A percentile compares a stretch with the other conserved stretches of the same genome.
These are phyloP conservation scores for Malurus cyaneus DNA, from an alignment of 2,113 vertebrate genomes.

Conservation along the genomic window DNA sequence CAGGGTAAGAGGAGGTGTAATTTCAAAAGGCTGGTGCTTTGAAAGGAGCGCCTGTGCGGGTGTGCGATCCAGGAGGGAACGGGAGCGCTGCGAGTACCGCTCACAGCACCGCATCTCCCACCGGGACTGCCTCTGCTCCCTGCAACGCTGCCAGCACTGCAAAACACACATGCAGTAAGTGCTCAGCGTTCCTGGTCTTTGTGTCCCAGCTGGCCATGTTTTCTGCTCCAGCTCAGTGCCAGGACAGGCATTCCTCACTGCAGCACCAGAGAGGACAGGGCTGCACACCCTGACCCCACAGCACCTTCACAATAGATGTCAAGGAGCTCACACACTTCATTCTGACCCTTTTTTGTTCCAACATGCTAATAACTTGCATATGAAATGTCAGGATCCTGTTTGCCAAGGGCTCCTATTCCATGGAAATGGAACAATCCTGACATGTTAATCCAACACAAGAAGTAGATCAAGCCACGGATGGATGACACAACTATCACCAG, in stretches of 20 bases:
- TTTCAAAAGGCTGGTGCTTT: not conserved
- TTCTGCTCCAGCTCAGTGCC: not conserved
- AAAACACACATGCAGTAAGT: not conserved
- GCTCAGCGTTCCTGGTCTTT: not conserved
- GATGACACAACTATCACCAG: not conserved
- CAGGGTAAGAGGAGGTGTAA: not conserved
- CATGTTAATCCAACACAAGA: fast-evolving
- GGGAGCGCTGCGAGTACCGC: fast-evolving
- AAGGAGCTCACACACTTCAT: not conserved
- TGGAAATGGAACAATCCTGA: not conserved
- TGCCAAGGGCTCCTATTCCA: not conserved
- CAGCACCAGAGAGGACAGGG: not conserved
- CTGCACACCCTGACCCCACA: not conserved
- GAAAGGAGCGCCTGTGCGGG: not conserved
- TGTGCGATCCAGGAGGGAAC: fast-evolving
- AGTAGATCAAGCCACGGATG: not conserved
- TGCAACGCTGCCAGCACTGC: not conserved
- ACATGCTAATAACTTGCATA: not conserved
- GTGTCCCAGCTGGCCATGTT: not conserved
- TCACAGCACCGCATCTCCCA: not conserved
- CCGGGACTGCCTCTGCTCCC: not conserved
- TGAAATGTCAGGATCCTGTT: not conserved
- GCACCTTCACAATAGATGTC: not conserved
- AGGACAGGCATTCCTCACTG: not conserved
- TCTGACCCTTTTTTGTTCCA: not conserved